Evolutionary conservation across 2,888 invertebrate genomes (phyloP).

Genomic region (Catocala sponsa): DNA sequence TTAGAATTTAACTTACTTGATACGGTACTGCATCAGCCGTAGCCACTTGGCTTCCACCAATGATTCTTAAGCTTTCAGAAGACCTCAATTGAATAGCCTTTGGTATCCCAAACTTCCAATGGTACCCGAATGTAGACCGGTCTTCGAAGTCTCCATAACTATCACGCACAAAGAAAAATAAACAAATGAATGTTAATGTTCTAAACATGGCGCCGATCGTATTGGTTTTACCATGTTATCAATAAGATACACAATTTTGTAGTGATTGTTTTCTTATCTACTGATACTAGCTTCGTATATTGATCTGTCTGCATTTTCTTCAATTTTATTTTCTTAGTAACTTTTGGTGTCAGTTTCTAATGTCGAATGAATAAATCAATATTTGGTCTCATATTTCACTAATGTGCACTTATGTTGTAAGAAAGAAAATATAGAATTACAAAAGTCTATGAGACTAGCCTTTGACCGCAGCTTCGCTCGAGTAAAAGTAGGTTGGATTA

Average conservation of each 20-base stretch:
- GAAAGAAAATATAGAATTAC: no score
- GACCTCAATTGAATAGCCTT: constrained; percentile 53
- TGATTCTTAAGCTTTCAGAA: constrained; percentile 57
- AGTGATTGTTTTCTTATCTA: constrained; percentile 16
- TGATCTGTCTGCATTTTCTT: neutral
- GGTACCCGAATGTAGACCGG: constrained; percentile 57
- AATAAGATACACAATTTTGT: constrained; percentile 2
- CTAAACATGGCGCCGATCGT: constrained; percentile 11
- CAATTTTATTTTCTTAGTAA: no score
- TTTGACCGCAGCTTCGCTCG: no score
- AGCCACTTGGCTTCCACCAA: constrained; percentile 64
- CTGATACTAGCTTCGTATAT: neutral
- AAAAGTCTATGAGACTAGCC: no score
- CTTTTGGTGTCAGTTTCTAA: no score
- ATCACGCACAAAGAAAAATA: constrained; percentile 31
- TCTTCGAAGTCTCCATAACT: constrained; percentile 32
- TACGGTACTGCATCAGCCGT: constrained; percentile 58
- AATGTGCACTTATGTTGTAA: no score
- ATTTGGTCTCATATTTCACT: no score
- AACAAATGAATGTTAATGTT: constrained; percentile 21
- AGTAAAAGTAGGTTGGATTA: no score
- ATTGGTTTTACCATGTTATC: constrained; percentile 5
- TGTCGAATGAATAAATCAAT: no score
- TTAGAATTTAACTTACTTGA: constrained; percentile 55
- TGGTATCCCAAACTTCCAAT: constrained; percentile 65